Percentiles rank a stretch among this genome's conserved stretches.
These are phyloP conservation scores for Unio delphinus DNA, from an alignment of 2,888 invertebrate species.

Conservation along the genomic window DNA sequence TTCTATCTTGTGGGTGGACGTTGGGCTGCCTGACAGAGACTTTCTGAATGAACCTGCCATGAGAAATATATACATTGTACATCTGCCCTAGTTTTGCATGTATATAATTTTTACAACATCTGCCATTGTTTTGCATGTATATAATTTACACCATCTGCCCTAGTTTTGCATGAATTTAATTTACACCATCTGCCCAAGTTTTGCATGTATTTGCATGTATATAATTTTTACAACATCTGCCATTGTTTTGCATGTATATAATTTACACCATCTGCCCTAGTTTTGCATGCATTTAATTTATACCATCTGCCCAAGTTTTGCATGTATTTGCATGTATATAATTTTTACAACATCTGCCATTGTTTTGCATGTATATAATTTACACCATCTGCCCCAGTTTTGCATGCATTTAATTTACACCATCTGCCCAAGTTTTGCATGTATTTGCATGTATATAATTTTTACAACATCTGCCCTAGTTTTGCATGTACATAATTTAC, in stretches of 20 bases:
- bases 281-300: not conserved
- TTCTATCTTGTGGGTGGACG: slow-evolving; percentile 35
- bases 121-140: not conserved
- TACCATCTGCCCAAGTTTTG: not conserved
- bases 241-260: not conserved
- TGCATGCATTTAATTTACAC: not conserved
- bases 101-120: not conserved
- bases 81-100: not conserved
- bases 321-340: not conserved
- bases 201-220: not conserved
- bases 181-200: not conserved
- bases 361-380: not conserved
- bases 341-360: not conserved
- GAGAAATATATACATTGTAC: not conserved
- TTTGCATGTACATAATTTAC: not conserved
- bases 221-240: not conserved
- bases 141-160: not conserved
- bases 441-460: too few relatives aligned
- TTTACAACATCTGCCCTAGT: not conserved
- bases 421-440: not conserved
- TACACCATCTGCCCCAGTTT: not conserved
- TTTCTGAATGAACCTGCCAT: slow-evolving; percentile 30
- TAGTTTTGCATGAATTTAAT: not conserved
- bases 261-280: not conserved
- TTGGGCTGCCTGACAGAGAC: slow-evolving; percentile 29